Base-by-base conservation (phyloP, 2,113 vertebrate species). In the Gnathonemus longibarbis region DNA sequence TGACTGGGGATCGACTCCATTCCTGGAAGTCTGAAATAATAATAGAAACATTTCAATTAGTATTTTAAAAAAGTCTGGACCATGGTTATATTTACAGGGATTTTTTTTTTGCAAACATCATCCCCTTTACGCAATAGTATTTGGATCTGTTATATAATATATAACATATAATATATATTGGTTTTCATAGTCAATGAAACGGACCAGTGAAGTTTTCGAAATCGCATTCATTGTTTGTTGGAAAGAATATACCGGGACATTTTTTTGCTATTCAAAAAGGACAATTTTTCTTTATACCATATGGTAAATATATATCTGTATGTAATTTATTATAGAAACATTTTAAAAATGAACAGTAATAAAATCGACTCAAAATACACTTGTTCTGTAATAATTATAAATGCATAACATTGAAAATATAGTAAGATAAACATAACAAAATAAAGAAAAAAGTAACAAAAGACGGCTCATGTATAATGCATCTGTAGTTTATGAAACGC, bases 1-100 rank as follows among this genome's bases (percentile, higher is more conserved):
- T 97, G 97, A 91, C 96, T 96, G 95, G 96, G 94, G 93, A 98
- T 97, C 93, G 97, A 96, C 95, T 99, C 98, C 98, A 99, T 99
- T 94, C 96, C 96, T 94, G 93, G 94, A 95, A 93, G 92, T 92
- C 96, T 96, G 93, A 42, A 88, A 93, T 92, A 94, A 93, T 50
- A 84, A 86, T 46, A 10, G 31, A 88, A 77, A 91, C 84, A 58
- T 50, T 90, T 17, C 66, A 50, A 48, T 90, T 90, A 87, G 46
- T 58, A 50, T 86, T 21, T 21, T 24, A 48, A 84, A 21, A 39
- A 17, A 11, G 10, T 42, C 19, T 35, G 1, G 5, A 83, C 77
- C 5, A 19, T 83, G 5, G 15, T 48, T 84, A 48, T 6, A 45
- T 10, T 19, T 24, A 48, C 45, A 84, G 31, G 2, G 56, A 48